phyloP scores from a whole-genome alignment of 92 coral and sea anemone genomes.

The Zoanthus sansibaricus region DNA sequence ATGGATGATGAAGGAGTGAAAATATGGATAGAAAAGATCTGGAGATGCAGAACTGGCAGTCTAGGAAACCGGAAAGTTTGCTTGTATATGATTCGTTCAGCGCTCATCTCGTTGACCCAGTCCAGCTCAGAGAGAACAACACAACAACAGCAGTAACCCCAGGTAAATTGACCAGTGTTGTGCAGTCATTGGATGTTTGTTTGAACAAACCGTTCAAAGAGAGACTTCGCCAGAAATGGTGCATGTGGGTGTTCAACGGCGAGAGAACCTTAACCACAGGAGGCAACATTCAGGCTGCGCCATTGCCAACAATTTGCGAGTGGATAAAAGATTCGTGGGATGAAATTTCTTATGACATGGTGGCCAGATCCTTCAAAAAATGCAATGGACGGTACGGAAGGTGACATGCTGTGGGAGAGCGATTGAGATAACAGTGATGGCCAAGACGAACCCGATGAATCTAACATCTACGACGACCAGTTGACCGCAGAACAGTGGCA shows the following conservation, averaged over 20 bases:
- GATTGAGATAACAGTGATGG: not conserved
- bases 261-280: not conserved
- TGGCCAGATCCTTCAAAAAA: too few relatives aligned
- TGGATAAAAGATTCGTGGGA: not conserved
- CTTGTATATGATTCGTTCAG: not conserved
- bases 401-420: conserved; percentile 2
- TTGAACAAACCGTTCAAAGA: not conserved
- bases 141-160: not conserved
- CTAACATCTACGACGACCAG: not conserved
- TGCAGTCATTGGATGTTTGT: conserved; percentile 19
- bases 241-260: not conserved
- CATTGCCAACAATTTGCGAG: not conserved
- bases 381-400: conserved; percentile 22
- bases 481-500: too few relatives aligned
- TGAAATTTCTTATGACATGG: not conserved
- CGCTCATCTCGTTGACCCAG: conserved; percentile 10
- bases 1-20: not conserved
- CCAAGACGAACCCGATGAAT: not conserved
- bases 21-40: not conserved
- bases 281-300: conserved; percentile 7
- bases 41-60: conserved; percentile 9
- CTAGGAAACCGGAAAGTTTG: not conserved
- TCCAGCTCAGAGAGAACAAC: conserved; percentile 17
- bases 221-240: conserved; percentile 1
- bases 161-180: conserved; percentile 18